These are phyloP conservation scores for Sitta carolinensis DNA, from an alignment of 2,797 vertebrate species.

Conservation along the genomic window DNA sequence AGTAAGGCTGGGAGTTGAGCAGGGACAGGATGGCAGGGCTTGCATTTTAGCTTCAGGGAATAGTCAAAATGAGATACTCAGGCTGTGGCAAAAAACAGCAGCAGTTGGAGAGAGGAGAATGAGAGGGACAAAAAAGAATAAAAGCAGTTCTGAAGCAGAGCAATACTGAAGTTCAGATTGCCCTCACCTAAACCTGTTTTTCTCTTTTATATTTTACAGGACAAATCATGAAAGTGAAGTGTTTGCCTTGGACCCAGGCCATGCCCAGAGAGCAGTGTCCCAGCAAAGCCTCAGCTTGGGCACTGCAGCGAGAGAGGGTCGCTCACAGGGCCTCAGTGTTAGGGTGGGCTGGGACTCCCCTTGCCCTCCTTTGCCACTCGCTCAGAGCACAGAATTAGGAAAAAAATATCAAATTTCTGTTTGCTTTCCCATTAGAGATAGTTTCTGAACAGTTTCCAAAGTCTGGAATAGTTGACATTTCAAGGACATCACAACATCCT, in stretches of 20 bases:
- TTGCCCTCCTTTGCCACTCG: background rate
- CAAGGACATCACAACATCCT: background rate
- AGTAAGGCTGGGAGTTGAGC: background rate
- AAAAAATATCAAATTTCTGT: background rate
- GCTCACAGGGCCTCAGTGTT: accelerated
- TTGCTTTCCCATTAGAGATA: background rate
- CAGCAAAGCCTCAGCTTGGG: accelerated
- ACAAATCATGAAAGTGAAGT: background rate
- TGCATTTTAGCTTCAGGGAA: background rate
- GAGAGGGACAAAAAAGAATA: background rate
- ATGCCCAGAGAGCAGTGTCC: background rate
- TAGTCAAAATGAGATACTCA: background rate
- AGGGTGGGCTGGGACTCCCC: accelerated
- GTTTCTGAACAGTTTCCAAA: background rate
- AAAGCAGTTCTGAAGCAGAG: background rate
- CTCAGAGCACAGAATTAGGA: background rate
- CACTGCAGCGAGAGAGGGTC: accelerated
- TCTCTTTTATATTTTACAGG: background rate
- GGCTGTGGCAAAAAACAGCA: background rate
- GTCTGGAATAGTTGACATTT: background rate
- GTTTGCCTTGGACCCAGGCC: background rate
- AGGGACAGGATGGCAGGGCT: background rate
- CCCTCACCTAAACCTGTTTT: background rate
- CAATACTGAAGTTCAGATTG: background rate
- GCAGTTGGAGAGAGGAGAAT: background rate